Evolutionary conservation across 2,113 vertebrate genomes (phyloP).

Genomic region (Myiozetetes cayanensis): DNA sequence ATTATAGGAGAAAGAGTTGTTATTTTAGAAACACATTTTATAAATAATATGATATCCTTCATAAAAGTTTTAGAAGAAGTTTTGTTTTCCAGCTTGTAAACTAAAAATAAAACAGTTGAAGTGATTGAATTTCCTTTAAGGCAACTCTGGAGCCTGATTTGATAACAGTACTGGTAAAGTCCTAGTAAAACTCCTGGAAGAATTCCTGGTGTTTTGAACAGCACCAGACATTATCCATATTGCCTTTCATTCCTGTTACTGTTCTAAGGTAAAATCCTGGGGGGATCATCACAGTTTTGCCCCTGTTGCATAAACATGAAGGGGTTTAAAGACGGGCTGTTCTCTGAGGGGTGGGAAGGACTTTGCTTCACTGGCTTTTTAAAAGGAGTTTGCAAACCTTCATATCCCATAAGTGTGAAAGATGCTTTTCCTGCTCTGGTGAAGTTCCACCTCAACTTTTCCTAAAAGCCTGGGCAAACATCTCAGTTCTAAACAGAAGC

Average conservation of each 20-base stretch:
- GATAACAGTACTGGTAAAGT: background rate
- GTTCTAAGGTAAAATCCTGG: background rate
- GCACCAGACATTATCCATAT: background rate
- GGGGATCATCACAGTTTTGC: background rate
- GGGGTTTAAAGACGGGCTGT: background rate
- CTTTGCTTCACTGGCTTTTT: background rate
- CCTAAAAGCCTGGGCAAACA: background rate
- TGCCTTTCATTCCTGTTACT: background rate
- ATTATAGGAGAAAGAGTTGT: background rate
- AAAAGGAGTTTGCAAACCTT: background rate
- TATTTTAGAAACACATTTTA: conserved; percentile 5
- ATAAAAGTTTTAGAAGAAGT: background rate
- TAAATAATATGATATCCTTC: background rate
- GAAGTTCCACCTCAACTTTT: background rate
- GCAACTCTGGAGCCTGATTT: background rate
- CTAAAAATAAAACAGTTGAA: conserved; percentile 26
- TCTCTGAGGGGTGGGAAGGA: background rate
- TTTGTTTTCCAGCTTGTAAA: conserved; percentile 21
- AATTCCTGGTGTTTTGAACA: background rate
- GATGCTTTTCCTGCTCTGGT: background rate
- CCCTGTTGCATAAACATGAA: background rate
- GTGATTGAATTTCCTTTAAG: conserved; percentile 14
- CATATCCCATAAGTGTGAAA: background rate
- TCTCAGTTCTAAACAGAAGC: background rate
- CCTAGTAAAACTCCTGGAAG: background rate